Evolutionary conservation across 1,140 invertebrate genomes (phyloP).

Genomic region (Megalonaias nervosa): DNA sequence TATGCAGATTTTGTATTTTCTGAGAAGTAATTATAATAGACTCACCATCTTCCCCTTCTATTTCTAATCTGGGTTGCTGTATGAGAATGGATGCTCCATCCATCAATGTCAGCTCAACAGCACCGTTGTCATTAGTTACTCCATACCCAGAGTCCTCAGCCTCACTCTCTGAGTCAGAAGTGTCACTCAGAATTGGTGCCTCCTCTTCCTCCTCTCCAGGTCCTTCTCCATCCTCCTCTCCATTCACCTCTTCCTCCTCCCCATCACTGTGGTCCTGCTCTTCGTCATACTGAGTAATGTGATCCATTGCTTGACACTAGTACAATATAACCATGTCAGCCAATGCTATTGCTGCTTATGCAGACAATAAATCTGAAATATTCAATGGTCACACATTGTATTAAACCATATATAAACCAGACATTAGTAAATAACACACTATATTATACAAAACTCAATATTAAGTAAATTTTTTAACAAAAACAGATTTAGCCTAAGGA

Average conservation of each 20-base stretch:
- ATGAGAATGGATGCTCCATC: conserved; percentile 29
- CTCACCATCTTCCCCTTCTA: conserved; percentile 33
- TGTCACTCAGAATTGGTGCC: conserved; percentile 14
- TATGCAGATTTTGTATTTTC: conserved; percentile 1
- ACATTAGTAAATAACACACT: no score
- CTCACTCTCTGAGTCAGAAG: conserved; percentile 36
- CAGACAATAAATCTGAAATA: no score
- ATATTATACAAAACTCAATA: no score
- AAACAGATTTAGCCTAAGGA: no score
- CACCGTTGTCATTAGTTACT: conserved; percentile 26
- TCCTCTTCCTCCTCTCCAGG: neutral
- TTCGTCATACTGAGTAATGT: conserved; percentile 21
- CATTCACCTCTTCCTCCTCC: conserved; percentile 15
- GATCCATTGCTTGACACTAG: conserved; percentile 13
- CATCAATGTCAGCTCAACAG: conserved; percentile 21
- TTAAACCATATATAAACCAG: no score
- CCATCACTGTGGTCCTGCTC: conserved; percentile 4
- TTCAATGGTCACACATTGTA: no score
- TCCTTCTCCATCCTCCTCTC: neutral
- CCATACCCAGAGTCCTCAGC: conserved; percentile 30
- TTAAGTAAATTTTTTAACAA: no score
- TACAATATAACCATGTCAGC: no score
- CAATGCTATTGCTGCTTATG: no score
- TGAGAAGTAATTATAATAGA: neutral
- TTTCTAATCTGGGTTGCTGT: conserved; percentile 13